Base-by-base conservation (phyloP, 2,113 vertebrate genomes). In the Osmerus eperlanus region DNA sequence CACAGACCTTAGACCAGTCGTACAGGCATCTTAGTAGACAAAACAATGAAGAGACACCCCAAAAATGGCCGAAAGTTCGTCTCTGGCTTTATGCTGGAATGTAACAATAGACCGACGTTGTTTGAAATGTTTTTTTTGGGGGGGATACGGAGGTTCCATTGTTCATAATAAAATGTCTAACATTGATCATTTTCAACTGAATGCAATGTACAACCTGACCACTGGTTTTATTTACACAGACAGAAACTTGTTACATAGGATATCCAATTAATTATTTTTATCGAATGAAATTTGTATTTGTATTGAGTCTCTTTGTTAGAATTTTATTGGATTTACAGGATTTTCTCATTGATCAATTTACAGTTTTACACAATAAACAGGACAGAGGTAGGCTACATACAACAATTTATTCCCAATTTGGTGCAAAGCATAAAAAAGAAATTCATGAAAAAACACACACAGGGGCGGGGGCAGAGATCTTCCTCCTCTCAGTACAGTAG, bases 361-460 rank as follows among this genome's bases (percentile, higher is more conserved):
- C 32, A 36, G 32, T 47, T 47, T 12, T 11, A 47, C 7, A 11
- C 4, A 47, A 58, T 59, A 63, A 73, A 23, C 56, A 29, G 64
- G 14, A 61, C 14, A 36, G 54, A 68, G 47, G 58, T 75, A 67
- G 68, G 73, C 18, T 59, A n/a, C 2, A 59, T 21, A 59, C 21
- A 21, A 14, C 7, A 59, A n/a, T 88, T 87, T 89, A 88, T 88
- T 88, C 79, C 78, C 85, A 83, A 89, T 88, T 86, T 90, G 89
- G 89, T 90, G 89, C 88, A 90, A 83, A 88, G 89, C 88, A 90
- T 89, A 90, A 86, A 88, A 85, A 75, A 77, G 70, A 77, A 62
- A 75, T 65, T 71, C 77, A 74, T 81, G 36, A 70, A 71, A 51
- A 65, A 67, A 77, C 68, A 72, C 58, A 77, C 3, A 15, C 54